These are phyloP conservation scores for Hemitrygon akajei DNA, from an alignment of 2,797 vertebrate species.

Conservation along the genomic window DNA sequence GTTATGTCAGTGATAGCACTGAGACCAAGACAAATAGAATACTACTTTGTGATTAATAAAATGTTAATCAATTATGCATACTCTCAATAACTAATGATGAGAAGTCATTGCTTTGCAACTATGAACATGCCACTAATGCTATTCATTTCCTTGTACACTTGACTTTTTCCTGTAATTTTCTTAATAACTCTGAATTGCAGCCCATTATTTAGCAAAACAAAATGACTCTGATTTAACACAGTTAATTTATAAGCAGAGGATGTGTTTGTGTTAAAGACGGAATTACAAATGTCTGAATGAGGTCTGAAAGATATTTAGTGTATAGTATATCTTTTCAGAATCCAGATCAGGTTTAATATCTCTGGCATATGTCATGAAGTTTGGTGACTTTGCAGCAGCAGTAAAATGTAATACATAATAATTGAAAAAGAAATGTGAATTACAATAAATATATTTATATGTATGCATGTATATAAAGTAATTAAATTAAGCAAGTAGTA, in stretches of 20 bases:
- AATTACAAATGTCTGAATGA: conserved; percentile 10
- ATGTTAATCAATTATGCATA: conserved; percentile 28
- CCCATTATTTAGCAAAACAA: conserved; percentile 28
- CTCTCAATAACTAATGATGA: conserved; percentile 35
- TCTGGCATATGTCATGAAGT: no score
- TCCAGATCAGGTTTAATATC: background rate
- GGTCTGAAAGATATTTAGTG: background rate
- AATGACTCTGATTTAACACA: conserved; percentile 27
- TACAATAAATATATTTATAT: no score
- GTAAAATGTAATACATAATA: no score
- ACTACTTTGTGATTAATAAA: conserved; percentile 31
- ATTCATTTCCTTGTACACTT: conserved; percentile 31
- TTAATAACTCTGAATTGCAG: conserved; percentile 29
- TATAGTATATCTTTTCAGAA: background rate
- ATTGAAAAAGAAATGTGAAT: no score
- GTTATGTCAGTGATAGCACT: conserved; percentile 24
- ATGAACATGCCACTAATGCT: conserved; percentile 23
- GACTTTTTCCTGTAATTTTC: conserved; percentile 34
- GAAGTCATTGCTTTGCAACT: conserved; percentile 33
- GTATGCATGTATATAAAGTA: no score
- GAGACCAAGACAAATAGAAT: conserved; percentile 27
- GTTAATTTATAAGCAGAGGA: conserved; percentile 17
- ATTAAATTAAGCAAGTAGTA: no score
- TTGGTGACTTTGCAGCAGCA: no score
- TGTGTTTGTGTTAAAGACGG: conserved; percentile 24